Conservation (phyloP, 2,113 vertebrate genomes). For the Mola mola region DNA sequence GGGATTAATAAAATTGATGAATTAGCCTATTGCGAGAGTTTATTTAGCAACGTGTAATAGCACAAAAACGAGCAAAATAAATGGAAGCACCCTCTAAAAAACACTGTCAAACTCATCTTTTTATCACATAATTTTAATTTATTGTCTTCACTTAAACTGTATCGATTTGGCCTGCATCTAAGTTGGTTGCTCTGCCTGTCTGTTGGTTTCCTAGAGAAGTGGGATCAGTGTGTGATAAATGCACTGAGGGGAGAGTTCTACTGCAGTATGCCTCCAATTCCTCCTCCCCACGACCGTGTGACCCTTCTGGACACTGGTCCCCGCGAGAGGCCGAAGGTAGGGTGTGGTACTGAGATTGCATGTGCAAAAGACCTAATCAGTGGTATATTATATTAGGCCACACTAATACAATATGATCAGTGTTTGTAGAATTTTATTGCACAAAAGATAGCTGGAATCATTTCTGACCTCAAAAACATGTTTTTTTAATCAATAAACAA, state of each 20-base stretch:
- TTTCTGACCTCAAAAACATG: neutral
- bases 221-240: conserved; percentile 98
- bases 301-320: conserved; percentile 96
- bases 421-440: neutral
- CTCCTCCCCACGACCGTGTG: conserved; percentile 93
- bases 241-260: conserved; percentile 89
- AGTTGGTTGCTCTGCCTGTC: conserved; percentile 89
- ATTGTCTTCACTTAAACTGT: neutral
- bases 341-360: conserved; percentile 26
- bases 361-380: too few species aligned
- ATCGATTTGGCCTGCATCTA: conserved; percentile 82
- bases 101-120: neutral
- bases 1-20: neutral
- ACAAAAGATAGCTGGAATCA: neutral
- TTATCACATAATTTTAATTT: neutral
- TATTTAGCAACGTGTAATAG: neutral
- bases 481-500: neutral
- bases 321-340: conserved; percentile 97
- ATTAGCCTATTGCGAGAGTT: neutral
- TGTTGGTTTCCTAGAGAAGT: conserved; percentile 99
- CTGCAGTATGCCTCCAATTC: conserved; percentile 94
- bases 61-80: neutral
- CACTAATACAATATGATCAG: too few species aligned
- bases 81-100: conserved; percentile 1
- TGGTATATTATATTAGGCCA: too few species aligned